Evolutionary conservation across 2,888 invertebrate genomes (phyloP).

Genomic region (Cheilosia pagana): DNA sequence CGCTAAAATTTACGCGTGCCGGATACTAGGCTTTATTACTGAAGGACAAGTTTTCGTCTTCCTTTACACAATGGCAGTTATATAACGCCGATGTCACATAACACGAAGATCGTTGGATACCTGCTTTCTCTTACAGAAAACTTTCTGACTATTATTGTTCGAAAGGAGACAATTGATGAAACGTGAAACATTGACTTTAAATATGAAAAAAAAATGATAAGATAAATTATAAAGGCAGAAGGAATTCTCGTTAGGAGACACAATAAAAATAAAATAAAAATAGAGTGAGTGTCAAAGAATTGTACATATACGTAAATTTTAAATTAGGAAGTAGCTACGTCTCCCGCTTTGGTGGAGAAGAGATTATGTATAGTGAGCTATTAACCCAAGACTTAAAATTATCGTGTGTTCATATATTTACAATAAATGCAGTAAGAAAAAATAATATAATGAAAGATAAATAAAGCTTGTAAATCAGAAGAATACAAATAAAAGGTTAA

Average conservation of each 20-base stretch:
- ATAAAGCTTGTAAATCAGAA: conserved; percentile 41
- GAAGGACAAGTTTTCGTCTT: too few species aligned
- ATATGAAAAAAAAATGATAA: neutral
- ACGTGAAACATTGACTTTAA: neutral
- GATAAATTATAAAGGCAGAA: neutral
- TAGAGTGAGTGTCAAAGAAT: conserved; percentile 55
- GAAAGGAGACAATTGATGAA: neutral
- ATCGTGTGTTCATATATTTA: conserved; percentile 62
- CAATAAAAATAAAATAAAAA: neutral
- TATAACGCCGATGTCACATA: too few species aligned
- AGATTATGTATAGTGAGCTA: conserved; percentile 25
- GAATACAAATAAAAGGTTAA: conserved; percentile 22
- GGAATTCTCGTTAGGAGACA: neutral
- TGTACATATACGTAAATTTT: conserved; percentile 19
- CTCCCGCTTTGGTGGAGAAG: conserved; percentile 21
- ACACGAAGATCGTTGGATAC: too few species aligned
- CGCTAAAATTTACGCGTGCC: too few species aligned
- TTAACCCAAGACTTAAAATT: conserved; percentile 7
- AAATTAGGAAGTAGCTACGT: conserved; percentile 28
- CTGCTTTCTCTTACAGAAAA: too few species aligned
- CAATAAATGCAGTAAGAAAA: conserved; percentile 61
- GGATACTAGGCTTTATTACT: too few species aligned
- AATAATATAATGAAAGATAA: conserved; percentile 23
- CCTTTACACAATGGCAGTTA: too few species aligned
- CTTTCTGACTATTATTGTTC: too few species aligned